Percentiles rank a stretch among this genome's conserved stretches.
Evolutionary conservation across 53 echinoderm and acorn worm genomes (phyloP).

Genomic region (Echinometra lucunter): DNA sequence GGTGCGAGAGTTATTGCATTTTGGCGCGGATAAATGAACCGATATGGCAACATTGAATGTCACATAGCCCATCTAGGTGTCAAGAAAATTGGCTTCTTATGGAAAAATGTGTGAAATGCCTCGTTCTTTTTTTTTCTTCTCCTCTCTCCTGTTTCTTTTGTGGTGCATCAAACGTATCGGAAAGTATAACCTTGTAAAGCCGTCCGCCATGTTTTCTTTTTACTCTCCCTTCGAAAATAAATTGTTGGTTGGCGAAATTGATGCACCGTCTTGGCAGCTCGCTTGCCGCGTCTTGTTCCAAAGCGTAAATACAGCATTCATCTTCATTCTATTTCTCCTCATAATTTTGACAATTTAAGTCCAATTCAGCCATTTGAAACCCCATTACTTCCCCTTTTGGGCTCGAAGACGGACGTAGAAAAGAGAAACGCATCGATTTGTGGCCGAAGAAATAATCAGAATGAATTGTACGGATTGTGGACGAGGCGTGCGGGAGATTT

Average conservation of each 20-base stretch:
- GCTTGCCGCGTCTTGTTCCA: not conserved
- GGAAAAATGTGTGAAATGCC: constrained; percentile 40
- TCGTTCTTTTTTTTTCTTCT: not conserved
- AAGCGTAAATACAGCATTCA: constrained; percentile 57
- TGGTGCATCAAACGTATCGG: not conserved
- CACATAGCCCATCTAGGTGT: constrained; percentile 46
- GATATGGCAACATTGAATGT: constrained; percentile 53
- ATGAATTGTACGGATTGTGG: constrained; percentile 55
- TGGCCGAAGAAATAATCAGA: constrained; percentile 38
- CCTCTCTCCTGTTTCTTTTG: constrained; percentile 9
- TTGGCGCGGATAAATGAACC: constrained; percentile 35
- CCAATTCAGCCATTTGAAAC: constrained; percentile 62
- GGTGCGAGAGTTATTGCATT: constrained; percentile 51
- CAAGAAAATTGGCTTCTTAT: constrained; percentile 54
- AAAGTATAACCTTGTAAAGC: constrained; percentile 27
- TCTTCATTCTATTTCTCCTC: constrained; percentile 49
- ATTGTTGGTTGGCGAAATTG: constrained; percentile 6
- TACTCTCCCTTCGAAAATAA: constrained; percentile 12
- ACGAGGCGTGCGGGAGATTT: constrained; percentile 63
- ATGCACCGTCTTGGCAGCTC: not conserved
- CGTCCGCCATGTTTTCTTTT: not conserved
- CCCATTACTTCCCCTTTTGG: constrained; percentile 51
- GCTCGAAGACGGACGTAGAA: constrained; percentile 17
- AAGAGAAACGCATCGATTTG: constrained; percentile 46
- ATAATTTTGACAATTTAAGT: constrained; percentile 68